Base-by-base conservation (phyloP, 1,140 invertebrate genomes). In the Caenorhabditis remanei region DNA sequence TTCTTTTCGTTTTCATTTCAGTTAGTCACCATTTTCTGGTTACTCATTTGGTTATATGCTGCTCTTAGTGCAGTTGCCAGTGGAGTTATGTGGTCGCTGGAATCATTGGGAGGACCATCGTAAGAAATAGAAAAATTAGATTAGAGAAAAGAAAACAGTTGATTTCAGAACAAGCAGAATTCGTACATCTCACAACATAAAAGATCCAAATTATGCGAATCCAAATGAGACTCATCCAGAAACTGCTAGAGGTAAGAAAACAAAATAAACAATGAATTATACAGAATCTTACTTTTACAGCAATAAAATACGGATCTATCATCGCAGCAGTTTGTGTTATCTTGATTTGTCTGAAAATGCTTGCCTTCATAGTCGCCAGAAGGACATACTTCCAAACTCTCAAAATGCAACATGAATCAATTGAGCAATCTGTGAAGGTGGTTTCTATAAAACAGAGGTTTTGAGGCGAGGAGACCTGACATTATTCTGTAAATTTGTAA, bases 91-190 rank as follows among this genome's bases (percentile, higher is more conserved):
- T 86, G 85, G 85, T 71, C 85, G 0, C 32, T 79, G 19, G 85
- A 86, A 41, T 86, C 85, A 14, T 50, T 86, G 19, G 85, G 85
- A 86, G 85, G 85, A 8, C 85, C 85, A 21, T 79, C 71, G 71
- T 79, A 50, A 50, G 48, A 32, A 32, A 32, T 2, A 32, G 32
- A 2, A 32, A 2, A 32, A 50, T 43, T 43, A 6, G 13, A 24
- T 40, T 16, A 40, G 8, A 50, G 21, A 40, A 16, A 14, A 32
- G 21, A n/a, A 40, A 11, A 21, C 0, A 43, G 21, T 53, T 14
- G 21, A 75, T 32, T 55, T 86, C 63, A 86, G 48, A 86, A 79
- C 67, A 46, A 71, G 71, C n/a, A 48, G 71, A 50, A 50, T 24
- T 24, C 71, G 71, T 32, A 79, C 71, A 6, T 79, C 71, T 4